These are phyloP conservation scores for Streptopelia turtur DNA, from an alignment of 2,797 vertebrate species.

Conservation along the genomic window DNA sequence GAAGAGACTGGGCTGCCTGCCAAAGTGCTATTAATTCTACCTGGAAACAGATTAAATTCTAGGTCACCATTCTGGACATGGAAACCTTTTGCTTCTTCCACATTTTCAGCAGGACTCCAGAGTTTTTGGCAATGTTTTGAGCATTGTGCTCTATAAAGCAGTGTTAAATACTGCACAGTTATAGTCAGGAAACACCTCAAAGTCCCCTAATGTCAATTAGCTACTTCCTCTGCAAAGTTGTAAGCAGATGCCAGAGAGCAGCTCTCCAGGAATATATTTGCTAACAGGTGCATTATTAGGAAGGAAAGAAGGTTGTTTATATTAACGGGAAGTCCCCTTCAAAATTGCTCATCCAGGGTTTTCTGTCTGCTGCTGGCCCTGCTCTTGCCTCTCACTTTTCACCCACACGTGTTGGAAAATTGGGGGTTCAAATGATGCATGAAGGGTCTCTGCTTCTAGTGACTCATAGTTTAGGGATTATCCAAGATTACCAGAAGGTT, in stretches of 20 bases:
- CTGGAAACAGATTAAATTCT: conserved; percentile 56
- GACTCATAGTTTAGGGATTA: conserved; percentile 59
- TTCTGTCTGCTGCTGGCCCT: conserved; percentile 31
- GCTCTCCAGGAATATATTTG: conserved; percentile 20
- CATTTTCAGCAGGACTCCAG: background rate
- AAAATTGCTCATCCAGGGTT: background rate
- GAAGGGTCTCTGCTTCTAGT: conserved; percentile 44
- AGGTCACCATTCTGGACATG: conserved; percentile 21
- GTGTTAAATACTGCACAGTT: conserved; percentile 40
- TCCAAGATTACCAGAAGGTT: conserved; percentile 5
- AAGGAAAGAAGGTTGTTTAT: conserved; percentile 26
- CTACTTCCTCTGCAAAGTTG: conserved; percentile 48
- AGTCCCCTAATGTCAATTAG: conserved; percentile 63
- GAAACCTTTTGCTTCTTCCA: conserved; percentile 38
- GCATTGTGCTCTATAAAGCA: conserved; percentile 57
- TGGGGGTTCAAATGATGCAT: conserved; percentile 41
- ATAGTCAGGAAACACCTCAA: conserved; percentile 56
- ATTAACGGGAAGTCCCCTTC: conserved; percentile 28
- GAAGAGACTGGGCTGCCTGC: conserved; percentile 25
- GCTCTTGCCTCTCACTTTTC: conserved; percentile 54
- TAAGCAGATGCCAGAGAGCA: conserved; percentile 10
- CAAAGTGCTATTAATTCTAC: conserved; percentile 54
- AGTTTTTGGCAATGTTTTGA: conserved; percentile 44
- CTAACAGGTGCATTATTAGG: conserved; percentile 56
- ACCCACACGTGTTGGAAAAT: conserved; percentile 33